Evolutionary conservation across 2,888 invertebrate genomes (phyloP).

Genomic region (Drosophila melanosoma): DNA sequence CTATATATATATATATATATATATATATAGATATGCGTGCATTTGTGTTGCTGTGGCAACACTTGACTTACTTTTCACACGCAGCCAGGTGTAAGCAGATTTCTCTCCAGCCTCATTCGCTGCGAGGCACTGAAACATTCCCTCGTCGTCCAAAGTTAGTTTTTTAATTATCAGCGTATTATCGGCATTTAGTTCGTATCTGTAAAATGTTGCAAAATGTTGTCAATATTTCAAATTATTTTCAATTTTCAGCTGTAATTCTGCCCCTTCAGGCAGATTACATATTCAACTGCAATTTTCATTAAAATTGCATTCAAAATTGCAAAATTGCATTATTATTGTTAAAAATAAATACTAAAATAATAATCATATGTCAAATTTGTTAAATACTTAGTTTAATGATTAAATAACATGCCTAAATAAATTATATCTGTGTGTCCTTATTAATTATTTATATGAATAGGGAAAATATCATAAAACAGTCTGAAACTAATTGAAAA

Average conservation of each 20-base stretch:
- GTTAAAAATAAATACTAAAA: no score
- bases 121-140: conserved; percentile 98
- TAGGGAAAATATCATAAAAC: no score
- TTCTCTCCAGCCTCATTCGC: conserved; percentile 95
- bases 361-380: no score
- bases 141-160: conserved; percentile 93
- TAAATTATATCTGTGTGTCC: no score
- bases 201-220: conserved; percentile 66
- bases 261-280: not conserved
- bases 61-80: conserved; percentile 95
- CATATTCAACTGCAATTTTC: not conserved
- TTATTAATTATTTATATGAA: no score
- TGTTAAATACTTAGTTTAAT: no score
- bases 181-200: conserved; percentile 92
- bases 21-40: not conserved
- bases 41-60: not conserved
- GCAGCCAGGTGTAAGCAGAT: conserved; percentile 95
- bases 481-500: no score
- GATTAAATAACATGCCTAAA: no score
- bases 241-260: not conserved
- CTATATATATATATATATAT: not conserved
- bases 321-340: no score
- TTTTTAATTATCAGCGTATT: conserved; percentile 93
- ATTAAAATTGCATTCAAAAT: not conserved
- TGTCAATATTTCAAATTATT: not conserved